A percentile compares a stretch with the other conserved stretches of the same genome.
These are phyloP conservation scores for Bacillus rossius DNA, from an alignment of 1,140 invertebrate species.

Conservation along the genomic window DNA sequence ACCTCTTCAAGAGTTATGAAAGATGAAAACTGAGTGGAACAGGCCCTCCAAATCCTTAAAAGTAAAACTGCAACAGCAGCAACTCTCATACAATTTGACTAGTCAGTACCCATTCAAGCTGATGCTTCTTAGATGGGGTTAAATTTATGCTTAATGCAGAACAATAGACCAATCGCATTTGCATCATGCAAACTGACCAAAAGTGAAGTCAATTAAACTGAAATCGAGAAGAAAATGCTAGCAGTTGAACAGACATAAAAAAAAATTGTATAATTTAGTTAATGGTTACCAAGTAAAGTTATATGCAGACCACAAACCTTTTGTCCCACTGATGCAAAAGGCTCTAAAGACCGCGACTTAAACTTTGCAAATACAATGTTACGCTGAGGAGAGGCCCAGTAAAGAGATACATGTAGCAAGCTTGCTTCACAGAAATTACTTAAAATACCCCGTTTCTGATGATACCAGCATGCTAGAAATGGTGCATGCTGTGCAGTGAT, in stretches of 20 bases:
- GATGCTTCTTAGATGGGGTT: slow-evolving; percentile 38
- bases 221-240: slow-evolving; percentile 43
- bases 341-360: slow-evolving; percentile 39
- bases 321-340: slow-evolving; percentile 31
- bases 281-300: slow-evolving; percentile 28
- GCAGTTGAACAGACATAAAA: slow-evolving; percentile 24
- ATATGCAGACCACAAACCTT: slow-evolving; percentile 37
- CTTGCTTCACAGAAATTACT: no score
- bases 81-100: slow-evolving; percentile 31
- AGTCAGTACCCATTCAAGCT: slow-evolving; percentile 24
- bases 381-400: no score
- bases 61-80: slow-evolving; percentile 10
- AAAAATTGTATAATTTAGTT: slow-evolving; percentile 31
- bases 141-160: slow-evolving; percentile 39
- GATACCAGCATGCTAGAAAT: no score
- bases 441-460: no score
- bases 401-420: no score
- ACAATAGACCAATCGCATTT: slow-evolving; percentile 37
- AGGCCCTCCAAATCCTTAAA: slow-evolving; percentile 22
- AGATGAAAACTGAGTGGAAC: slow-evolving; percentile 15
- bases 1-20: slow-evolving; percentile 21
- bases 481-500: no score
- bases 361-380: background rate
- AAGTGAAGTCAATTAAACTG: slow-evolving; percentile 36
- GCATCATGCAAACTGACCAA: slow-evolving; percentile 32